A percentile compares a stretch with the other conserved stretches of the same genome.
phyloP scores from a whole-genome alignment of 2,888 invertebrate species.

The Eurytoma californica region DNA sequence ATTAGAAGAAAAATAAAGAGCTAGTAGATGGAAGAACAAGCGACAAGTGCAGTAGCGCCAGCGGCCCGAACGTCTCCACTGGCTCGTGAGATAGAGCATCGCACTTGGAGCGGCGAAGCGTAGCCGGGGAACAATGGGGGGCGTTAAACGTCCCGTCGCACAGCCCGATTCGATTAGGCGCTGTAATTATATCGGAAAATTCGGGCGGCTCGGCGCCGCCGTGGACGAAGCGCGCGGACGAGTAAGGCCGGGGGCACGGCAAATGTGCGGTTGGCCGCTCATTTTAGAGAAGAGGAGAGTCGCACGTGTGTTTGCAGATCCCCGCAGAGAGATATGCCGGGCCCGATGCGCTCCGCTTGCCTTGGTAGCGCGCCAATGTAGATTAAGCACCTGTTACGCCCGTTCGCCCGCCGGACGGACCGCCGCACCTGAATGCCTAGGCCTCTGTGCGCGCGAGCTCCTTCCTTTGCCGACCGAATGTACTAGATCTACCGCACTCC shows the following conservation, averaged over 20 bases:
- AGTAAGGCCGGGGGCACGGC: background rate
- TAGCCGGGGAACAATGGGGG: background rate
- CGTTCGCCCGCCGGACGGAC: background rate
- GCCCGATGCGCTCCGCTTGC: background rate
- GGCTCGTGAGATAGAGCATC: too few species aligned
- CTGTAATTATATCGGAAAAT: conserved; percentile 39
- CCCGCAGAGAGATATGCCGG: conserved; percentile 7
- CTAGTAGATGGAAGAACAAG: too few species aligned
- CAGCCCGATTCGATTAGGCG: conserved; percentile 28
- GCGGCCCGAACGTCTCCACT: too few species aligned
- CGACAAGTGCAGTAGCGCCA: too few species aligned
- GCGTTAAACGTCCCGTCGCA: background rate
- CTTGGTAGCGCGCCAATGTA: conserved; percentile 41
- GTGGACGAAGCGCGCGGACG: background rate
- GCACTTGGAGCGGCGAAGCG: too few species aligned
- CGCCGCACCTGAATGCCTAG: background rate
- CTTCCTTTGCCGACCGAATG: too few species aligned
- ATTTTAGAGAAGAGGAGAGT: conserved; percentile 5
- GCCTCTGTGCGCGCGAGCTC: too few species aligned
- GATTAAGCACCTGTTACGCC: conserved; percentile 48
- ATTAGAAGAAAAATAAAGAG: too few species aligned
- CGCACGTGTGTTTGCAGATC: conserved; percentile 33
- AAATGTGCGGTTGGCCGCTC: conserved; percentile 33
- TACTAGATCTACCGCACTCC: too few species aligned
- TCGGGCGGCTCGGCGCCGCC: background rate